Evolutionary conservation across 1,140 invertebrate genomes (phyloP), one percentile per base, ranked within the genome.

Genomic region (Theocolax elegans): DNA sequence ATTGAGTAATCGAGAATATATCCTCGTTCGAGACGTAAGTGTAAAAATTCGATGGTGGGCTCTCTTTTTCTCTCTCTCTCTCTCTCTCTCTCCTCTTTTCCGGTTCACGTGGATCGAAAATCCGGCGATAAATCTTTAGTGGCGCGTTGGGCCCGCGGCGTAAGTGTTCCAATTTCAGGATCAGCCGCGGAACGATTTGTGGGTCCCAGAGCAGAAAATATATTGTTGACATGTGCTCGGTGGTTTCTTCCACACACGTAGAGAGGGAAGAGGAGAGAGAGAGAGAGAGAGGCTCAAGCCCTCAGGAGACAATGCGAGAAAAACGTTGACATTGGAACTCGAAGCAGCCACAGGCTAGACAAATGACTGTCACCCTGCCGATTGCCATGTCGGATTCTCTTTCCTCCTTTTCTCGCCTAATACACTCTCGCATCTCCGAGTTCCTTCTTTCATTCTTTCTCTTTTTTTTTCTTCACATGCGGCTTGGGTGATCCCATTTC

Each of bases 131-230:
- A 62, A 68, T 67, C 49, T 38, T 15, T 46, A 46, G n/a, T 46
- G 42, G 6, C 42, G 31, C 10, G 31, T 35, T 35, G 3, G 10
- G 42, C 42, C 51, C 31, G 31, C 4, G 31, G 31, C 31, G 10
- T 83, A 85, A 84, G 83, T 84, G 82, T 84, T 86, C 81, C 83
- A 83, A 84, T 85, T 86, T 83, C 81, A 82, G 81, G 84, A 84
- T 84, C 81, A 80, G 80, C 78, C 80, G 80, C 81, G 82, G 83
- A 85, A 83, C 83, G 82, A 84, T 84, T 84, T 83, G 84, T 83
- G 77, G 78, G 31, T 35, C 77, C 79, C 76, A 79, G 81, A 2
- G 15, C 79, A 80, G 82, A 83, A 83, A 83, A 86, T 83, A 83
- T 83, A 85, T 83, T 81, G 84, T 82, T 83, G 83, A 85, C 83